Conservation (phyloP, 2,113 vertebrate genomes). For the Choloepus hoffmanni region DNA sequence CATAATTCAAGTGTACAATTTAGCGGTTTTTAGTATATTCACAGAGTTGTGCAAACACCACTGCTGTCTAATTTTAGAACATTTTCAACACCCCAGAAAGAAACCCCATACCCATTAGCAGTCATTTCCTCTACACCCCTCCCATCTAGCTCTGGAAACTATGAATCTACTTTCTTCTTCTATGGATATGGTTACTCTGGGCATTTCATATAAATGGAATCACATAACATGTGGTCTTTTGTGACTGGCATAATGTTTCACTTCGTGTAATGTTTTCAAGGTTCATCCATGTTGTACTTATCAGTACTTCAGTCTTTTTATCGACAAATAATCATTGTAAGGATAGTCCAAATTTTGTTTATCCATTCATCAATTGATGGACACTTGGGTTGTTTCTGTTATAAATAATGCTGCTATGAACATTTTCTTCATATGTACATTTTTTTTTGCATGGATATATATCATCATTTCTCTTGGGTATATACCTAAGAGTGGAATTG, state of each 20-base stretch:
- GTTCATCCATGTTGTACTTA: not conserved
- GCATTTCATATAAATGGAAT: not conserved
- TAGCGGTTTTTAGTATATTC: constrained; percentile 30
- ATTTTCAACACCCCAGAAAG: not conserved
- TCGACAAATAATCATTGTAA: not conserved
- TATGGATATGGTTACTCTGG: not conserved
- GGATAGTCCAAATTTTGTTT: not conserved
- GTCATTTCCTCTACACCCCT: too few relatives aligned
- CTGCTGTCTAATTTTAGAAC: not conserved
- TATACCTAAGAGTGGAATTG: too few relatives aligned
- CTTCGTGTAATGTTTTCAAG: not conserved
- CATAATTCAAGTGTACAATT: not conserved
- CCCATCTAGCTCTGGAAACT: not conserved
- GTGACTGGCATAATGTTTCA: not conserved
- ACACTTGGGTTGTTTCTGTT: too few relatives aligned
- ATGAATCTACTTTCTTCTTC: not conserved
- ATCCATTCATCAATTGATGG: too few relatives aligned
- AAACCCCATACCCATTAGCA: not conserved
- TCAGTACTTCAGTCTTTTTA: not conserved
- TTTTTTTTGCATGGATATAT: too few relatives aligned
- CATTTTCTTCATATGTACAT: too few relatives aligned
- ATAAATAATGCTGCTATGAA: too few relatives aligned
- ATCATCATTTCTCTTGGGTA: too few relatives aligned
- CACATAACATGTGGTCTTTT: not conserved
- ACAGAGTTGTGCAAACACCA: not conserved